A percentile compares a stretch with the other conserved stretches of the same genome.
phyloP scores from a whole-genome alignment of 2,888 invertebrate species.

The Criorhina ranunculi region DNA sequence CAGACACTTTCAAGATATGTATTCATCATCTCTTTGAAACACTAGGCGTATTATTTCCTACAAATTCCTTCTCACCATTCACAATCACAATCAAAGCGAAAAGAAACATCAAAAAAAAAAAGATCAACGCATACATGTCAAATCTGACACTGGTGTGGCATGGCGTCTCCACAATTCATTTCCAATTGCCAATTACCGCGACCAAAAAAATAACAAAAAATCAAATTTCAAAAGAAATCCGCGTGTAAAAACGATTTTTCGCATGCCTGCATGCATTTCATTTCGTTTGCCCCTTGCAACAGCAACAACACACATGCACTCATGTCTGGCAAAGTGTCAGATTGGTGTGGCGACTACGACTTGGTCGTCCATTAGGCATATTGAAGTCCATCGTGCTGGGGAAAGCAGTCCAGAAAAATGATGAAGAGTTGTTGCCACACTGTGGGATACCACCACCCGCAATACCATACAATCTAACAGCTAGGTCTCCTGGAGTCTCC shows the following conservation, averaged over 20 bases:
- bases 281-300: conserved; percentile 31
- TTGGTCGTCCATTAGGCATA: conserved; percentile 63
- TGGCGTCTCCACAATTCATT: conserved; percentile 54
- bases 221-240: conserved; percentile 61
- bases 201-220: conserved; percentile 8
- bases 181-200: conserved; percentile 65
- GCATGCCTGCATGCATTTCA: conserved; percentile 64
- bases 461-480: neutral
- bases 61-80: neutral
- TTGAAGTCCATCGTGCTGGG: conserved; percentile 63
- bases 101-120: conserved; percentile 3
- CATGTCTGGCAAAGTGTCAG: conserved; percentile 63
- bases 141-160: conserved; percentile 40
- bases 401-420: conserved; percentile 30
- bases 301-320: conserved; percentile 46
- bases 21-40: conserved; percentile 21
- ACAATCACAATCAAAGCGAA: neutral
- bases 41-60: neutral
- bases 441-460: conserved; percentile 27
- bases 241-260: conserved; percentile 66
- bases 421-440: conserved; percentile 39
- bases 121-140: conserved; percentile 22
- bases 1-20: conserved; percentile 2
- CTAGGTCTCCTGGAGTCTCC: neutral
- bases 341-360: conserved; percentile 30